Percentiles rank a stretch among this genome's conserved stretches.
These are phyloP conservation scores for Mormoops blainvillei DNA, from an alignment of 2,113 vertebrate species.

Conservation along the genomic window DNA sequence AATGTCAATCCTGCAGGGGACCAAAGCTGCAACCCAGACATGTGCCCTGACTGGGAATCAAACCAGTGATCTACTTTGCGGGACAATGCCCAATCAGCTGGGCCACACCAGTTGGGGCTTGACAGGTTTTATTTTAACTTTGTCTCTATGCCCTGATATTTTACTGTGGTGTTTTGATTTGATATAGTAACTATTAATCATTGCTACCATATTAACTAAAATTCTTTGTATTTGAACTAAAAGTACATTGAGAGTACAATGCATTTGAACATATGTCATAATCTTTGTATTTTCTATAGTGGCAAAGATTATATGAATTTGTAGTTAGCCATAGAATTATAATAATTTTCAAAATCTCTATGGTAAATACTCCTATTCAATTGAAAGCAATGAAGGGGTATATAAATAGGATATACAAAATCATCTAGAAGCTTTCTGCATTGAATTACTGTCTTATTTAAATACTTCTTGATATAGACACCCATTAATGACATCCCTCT, in stretches of 20 bases:
- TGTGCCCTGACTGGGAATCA: too few species aligned
- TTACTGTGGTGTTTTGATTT: not conserved
- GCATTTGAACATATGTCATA: not conserved
- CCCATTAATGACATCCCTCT: conserved; percentile 76
- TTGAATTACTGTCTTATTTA: conserved; percentile 81
- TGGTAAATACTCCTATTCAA: conserved; percentile 58
- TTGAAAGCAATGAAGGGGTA: conserved; percentile 68
- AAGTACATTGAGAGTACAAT: not conserved
- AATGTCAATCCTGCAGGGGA: too few species aligned
- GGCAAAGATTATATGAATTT: not conserved
- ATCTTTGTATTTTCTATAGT: not conserved
- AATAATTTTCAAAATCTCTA: conserved; percentile 55
- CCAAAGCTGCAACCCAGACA: too few species aligned
- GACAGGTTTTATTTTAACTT: not conserved
- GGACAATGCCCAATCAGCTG: too few species aligned
- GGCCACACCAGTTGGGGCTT: too few species aligned
- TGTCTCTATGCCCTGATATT: not conserved
- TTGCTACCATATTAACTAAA: not conserved
- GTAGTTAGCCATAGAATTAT: conserved; percentile 27
- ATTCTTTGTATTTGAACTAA: conserved; percentile 13
- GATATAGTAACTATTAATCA: not conserved
- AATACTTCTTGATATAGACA: conserved; percentile 76
- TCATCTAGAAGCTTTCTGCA: conserved; percentile 65
- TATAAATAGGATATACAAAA: conserved; percentile 68
- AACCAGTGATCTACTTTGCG: too few species aligned